Evolutionary conservation across 30 jellyfish, hydroid and myxozoan genomes (phyloP), one percentile per base, ranked within the genome.

Genomic region (Turritopsis dohrnii): DNA sequence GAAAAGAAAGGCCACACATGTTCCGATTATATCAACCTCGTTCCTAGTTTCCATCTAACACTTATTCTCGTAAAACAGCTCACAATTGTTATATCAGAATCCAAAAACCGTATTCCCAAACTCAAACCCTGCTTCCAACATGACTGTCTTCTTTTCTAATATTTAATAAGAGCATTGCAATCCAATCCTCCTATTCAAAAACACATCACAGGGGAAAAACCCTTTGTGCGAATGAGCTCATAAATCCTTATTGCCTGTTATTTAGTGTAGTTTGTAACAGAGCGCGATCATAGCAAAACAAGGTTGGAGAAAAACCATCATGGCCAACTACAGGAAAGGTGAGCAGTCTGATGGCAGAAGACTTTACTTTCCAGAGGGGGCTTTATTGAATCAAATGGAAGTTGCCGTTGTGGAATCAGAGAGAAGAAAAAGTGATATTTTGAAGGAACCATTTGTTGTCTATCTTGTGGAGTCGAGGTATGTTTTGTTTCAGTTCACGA

Each of bases 381-480:
- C 98, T 53, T 85, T 93, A 24, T 87, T 93, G 26, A 93, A 93
- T 88, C 91, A 92, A 18, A 88, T 88, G 96, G 98, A 93, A 60
- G 96, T 93, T 27, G 98, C 96, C 29, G 98, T 93, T 16, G 98
- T 93, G 52, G 98, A 93, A 53, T 93, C 98, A 1, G 98, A 93
- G 84, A 84, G 98, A 81, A 88, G 98, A 79, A 93, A 93, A 82
- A 79, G 96, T 76, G 98, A 93, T 18, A 88, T 93, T 82, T 81
- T 93, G 21, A 93, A 88, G 73, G 98, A 93, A 82, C 98, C 98
- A 18, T 93, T 84, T 69, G 85, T 93, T 84, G 98, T 93, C 29
- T 93, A 93, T 72, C 98, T 93, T 72, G 98, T 93, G 7, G 98
- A 93, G 84, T 84, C 98, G 8, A 83, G 96, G 98, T 91, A 41